Evolutionary conservation across 2,888 invertebrate species (phyloP).

Genomic region (Microplitis deprimator): DNA sequence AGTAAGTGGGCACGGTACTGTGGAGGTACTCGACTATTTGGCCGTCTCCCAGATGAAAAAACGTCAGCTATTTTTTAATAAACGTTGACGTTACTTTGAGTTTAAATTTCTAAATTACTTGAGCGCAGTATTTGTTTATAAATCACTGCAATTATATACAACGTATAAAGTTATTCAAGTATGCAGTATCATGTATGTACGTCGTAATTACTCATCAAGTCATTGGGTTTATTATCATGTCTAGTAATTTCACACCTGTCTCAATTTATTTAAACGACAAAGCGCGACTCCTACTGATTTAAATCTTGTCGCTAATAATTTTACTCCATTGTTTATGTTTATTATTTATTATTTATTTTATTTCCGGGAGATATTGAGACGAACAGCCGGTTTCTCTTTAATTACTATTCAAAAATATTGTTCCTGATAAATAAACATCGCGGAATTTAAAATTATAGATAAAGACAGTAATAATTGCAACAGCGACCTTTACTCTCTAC

Average conservation of each 20-base stretch:
- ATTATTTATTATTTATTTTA: background rate
- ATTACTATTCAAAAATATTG: too few species aligned
- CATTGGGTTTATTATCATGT: constrained; percentile 34
- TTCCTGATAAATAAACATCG: too few species aligned
- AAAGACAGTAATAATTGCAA: constrained; percentile 21
- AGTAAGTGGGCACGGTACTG: too few species aligned
- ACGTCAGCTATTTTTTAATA: too few species aligned
- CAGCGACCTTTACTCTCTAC: constrained; percentile 36
- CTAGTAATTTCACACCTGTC: constrained; percentile 22
- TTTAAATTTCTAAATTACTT: too few species aligned
- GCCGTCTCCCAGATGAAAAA: too few species aligned
- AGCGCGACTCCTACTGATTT: background rate
- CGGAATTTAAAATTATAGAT: background rate
- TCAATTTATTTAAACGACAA: background rate
- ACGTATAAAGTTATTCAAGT: background rate
- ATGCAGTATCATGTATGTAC: constrained; percentile 2
- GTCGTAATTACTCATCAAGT: constrained; percentile 33
- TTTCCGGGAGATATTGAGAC: too few species aligned
- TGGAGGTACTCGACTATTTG: too few species aligned
- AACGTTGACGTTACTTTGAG: too few species aligned
- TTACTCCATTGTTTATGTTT: background rate
- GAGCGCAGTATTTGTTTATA: too few species aligned
- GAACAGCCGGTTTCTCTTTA: too few species aligned
- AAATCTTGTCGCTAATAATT: background rate
- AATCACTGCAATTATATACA: too few species aligned